Base-by-base conservation (phyloP, 2,888 invertebrate genomes). In the Nomada ruficornis region DNA sequence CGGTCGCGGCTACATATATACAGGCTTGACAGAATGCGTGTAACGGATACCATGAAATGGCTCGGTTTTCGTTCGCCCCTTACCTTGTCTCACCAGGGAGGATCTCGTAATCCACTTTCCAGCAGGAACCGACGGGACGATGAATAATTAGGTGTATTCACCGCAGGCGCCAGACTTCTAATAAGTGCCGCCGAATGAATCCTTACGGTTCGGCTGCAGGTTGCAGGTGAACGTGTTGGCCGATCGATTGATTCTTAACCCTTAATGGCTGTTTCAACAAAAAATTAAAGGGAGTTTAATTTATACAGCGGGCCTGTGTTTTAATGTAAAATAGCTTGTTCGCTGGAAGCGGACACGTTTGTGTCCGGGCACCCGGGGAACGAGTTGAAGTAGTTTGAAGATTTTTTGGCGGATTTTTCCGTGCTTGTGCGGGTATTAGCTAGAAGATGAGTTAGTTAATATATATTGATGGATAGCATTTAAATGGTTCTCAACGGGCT, bases 101-200 rank as follows among this genome's bases (percentile, higher is more conserved):
- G 75, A 82, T 75, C 80, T 73, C 47, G 70, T 89, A 87, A 89
- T 89, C 88, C 89, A 89, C 84, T 87, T 89, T 88, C 83, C 78
- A 83, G 82, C 80, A 78, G 83, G 88, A 87, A 89, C 83, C 77
- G 80, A 77, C 54, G 65, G 64, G 50, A 65, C 86, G 71, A 67
- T 88, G 87, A 88, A 89, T 89, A 89, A 89, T 89, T 87, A 87
- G 87, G 44, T 42, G 77, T 57, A 78, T 72, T 87, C 89, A 80
- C 82, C 79, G 70, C 75, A 65, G 84, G 82, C 74, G 82, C 75
- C 82, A 47, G 67, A 54, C 60, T 67, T 65, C 55, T 60, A 71
- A 76, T 87, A 80, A 80, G 67, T 57, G 60, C 68, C 52, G 73
- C 57, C 73, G 74, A 77, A 86, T 67, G 77, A 78, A 82, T 77